Evolutionary conservation across 2,113 vertebrate genomes (phyloP).

Genomic region (Australoheros scitulus): DNA sequence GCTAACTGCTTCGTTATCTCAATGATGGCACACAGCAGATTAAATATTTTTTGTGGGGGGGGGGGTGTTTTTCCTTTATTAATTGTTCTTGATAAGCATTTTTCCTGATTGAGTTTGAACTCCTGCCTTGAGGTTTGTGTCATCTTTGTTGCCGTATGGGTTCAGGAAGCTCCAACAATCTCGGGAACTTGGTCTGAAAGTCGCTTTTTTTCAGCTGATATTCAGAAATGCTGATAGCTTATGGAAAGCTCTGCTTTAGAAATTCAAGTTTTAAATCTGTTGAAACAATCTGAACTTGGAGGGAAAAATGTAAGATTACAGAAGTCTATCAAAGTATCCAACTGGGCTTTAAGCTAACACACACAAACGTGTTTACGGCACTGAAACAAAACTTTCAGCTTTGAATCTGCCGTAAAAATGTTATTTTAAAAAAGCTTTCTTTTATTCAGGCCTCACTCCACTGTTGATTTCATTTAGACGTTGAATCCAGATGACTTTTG

Average conservation of each 20-base stretch:
- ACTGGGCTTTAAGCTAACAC: not conserved
- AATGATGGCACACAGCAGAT: not conserved
- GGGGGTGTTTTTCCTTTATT: not conserved
- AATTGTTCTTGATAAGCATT: not conserved
- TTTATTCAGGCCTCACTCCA: not conserved
- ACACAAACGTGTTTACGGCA: not conserved
- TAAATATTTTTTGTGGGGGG: constrained; percentile 6
- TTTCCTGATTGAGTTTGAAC: not conserved
- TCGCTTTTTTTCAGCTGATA: not conserved
- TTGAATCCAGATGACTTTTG: not conserved
- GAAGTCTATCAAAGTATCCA: not conserved
- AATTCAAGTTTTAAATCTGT: not conserved
- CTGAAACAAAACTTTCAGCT: not conserved
- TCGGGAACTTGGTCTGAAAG: not conserved
- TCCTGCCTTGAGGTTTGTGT: not conserved
- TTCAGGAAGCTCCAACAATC: not conserved
- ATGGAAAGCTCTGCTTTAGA: not conserved
- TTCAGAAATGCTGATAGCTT: not conserved
- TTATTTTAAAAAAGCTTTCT: not conserved
- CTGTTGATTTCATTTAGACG: not conserved
- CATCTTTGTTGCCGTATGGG: not conserved
- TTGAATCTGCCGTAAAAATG: not conserved
- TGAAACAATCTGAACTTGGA: not conserved
- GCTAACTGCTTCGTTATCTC: not conserved
- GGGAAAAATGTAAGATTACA: not conserved